phyloP scores from a whole-genome alignment of 2,113 vertebrate species.

The Cyrtonyx montezumae region DNA sequence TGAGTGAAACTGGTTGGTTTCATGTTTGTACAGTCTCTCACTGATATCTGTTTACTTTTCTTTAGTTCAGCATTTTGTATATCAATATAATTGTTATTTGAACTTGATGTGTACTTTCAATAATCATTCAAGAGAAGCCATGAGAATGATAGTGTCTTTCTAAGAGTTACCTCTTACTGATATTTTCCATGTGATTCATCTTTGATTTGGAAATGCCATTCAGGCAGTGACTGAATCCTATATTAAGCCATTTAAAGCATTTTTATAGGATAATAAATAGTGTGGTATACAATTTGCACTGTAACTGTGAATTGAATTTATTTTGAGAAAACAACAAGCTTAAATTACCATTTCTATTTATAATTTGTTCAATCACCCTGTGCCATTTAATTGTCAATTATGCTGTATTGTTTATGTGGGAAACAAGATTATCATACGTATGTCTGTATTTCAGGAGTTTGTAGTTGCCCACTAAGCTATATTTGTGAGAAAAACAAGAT shows the following conservation, averaged over 20 bases:
- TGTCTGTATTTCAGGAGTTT: constrained; percentile 84
- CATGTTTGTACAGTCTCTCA: background rate
- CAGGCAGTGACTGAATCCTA: background rate
- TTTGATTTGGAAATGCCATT: background rate
- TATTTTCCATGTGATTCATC: background rate
- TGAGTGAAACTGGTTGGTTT: background rate
- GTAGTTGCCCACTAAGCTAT: background rate
- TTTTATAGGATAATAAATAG: background rate
- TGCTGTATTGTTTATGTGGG: background rate
- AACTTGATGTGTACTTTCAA: background rate
- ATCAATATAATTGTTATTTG: background rate
- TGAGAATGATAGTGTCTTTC: background rate
- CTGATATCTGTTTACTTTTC: background rate
- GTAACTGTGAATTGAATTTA: background rate
- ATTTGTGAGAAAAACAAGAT: background rate
- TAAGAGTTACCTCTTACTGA: background rate
- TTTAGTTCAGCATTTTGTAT: background rate
- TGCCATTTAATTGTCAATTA: background rate
- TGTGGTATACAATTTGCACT: background rate
- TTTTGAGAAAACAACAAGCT: background rate
- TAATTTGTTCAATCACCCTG: background rate
- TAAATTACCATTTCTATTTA: background rate
- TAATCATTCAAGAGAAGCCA: background rate
- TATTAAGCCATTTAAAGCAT: background rate
- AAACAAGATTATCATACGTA: background rate